These are phyloP conservation scores for Leptinotarsa peninsularis DNA, from an alignment of 2,888 invertebrate genomes.

Conservation along the genomic window DNA sequence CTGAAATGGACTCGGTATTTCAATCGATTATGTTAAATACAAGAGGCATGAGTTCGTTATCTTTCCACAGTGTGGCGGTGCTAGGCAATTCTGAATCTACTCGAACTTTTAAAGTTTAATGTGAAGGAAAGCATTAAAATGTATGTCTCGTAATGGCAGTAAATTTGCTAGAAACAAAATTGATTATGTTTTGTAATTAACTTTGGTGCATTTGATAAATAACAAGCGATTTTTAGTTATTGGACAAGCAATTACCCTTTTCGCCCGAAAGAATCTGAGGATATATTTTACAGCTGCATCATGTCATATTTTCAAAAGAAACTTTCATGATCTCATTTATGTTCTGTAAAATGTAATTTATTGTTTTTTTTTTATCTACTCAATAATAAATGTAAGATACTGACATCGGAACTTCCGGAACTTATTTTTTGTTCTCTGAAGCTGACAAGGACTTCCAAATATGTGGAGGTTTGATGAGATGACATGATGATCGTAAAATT, in stretches of 20 bases:
- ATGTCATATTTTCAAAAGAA: too few relatives aligned
- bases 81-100: constrained; percentile 25
- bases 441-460: too few relatives aligned
- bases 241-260: constrained; percentile 23
- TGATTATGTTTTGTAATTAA: constrained; percentile 59
- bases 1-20: constrained; percentile 40
- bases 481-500: too few relatives aligned
- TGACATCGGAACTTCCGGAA: too few relatives aligned
- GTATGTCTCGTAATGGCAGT: constrained; percentile 56
- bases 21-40: constrained; percentile 48
- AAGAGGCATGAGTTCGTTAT: constrained; percentile 40
- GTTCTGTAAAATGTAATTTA: too few relatives aligned
- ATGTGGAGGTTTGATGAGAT: too few relatives aligned
- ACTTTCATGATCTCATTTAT: too few relatives aligned
- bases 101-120: constrained; percentile 31
- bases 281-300: too few relatives aligned
- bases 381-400: too few relatives aligned
- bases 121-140: constrained; percentile 54
- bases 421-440: too few relatives aligned
- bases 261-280: too few relatives aligned
- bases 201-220: constrained; percentile 51
- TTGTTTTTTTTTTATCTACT: too few relatives aligned
- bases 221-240: constrained; percentile 44
- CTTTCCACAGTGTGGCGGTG: constrained; percentile 38
- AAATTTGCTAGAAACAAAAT: constrained; percentile 58